Base-by-base conservation (phyloP, 2,888 invertebrate species). In the Litoditis marina region DNA sequence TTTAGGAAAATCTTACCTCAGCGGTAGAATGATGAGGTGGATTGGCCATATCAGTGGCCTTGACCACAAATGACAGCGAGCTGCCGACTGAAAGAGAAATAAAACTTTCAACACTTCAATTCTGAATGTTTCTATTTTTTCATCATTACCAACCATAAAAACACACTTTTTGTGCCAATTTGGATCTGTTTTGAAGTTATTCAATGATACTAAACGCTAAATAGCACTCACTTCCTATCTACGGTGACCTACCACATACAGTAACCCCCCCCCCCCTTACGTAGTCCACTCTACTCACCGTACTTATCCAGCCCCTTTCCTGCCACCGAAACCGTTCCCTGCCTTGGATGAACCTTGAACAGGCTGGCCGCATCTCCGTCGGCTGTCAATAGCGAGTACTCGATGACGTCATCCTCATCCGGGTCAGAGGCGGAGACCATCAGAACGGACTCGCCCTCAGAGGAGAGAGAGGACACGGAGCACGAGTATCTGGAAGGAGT, bases 51-150 rank as follows among this genome's bases (percentile, higher is more conserved):
- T 94, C 94, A 56, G 88, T 88, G 19, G 92, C 94, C 65, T 91
- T 88, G 56, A 94, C 89, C 85, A 93, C 92, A 84, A 94, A 90
- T 85, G 91, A 91, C 84, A 92, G 89, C 58, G 89, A 87, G 84
- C 90, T 88, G 64, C 89, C 89, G 83, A 88, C 90, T 89, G 79
- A 51, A 85, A 71, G 52, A n/a, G n/a, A n/a, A n/a, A n/a, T n/a
- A 1, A n/a, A 8, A 11, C 11, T n/a, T 47, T 19, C 11, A 47
- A 11, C 47, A 1, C 11, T 47, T 19, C 16, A n/a, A n/a, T 19
- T 11, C 47, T 16, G n/a, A 36, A n/a, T 16, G n/a, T 16, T 36
- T 1, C 1, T 1, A 11, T 47, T n/a, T n/a, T 11, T 47, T 11
- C 13, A 22, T 47, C 22, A 47, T 22, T 47, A 16, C 13, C 16